These are phyloP conservation scores for Lucinisca nassula DNA, from an alignment of 2,888 invertebrate genomes.

Conservation along the genomic window DNA sequence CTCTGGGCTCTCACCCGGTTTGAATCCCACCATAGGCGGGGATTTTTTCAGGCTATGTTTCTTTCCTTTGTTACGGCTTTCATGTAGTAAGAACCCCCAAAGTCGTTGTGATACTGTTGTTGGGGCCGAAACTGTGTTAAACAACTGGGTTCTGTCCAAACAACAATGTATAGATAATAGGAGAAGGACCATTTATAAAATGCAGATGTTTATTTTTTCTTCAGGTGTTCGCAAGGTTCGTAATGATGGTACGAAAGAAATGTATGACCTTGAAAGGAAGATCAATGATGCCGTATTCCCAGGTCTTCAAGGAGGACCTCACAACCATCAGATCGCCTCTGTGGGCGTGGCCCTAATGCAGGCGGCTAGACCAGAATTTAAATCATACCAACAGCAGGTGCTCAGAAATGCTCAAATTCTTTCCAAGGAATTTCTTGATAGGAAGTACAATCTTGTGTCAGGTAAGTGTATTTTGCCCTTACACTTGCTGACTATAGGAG, in stretches of 20 bases:
- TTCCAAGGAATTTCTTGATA: slow-evolving; percentile 87
- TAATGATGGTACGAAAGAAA: slow-evolving; percentile 94
- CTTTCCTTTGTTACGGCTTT: too few relatives aligned
- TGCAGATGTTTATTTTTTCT: slow-evolving; percentile 26
- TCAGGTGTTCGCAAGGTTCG: slow-evolving; percentile 92
- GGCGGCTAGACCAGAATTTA: slow-evolving; percentile 94
- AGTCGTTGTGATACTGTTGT: too few relatives aligned
- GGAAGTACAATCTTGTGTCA: slow-evolving; percentile 86
- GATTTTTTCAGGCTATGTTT: too few relatives aligned
- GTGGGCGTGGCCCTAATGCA: slow-evolving; percentile 98
- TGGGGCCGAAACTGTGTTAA: too few relatives aligned
- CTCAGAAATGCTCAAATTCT: slow-evolving; percentile 94
- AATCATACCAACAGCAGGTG: slow-evolving; percentile 94
- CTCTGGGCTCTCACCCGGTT: too few relatives aligned
- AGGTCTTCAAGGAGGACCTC: slow-evolving; percentile 98
- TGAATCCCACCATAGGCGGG: too few relatives aligned
- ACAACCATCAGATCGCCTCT: slow-evolving; percentile 97
- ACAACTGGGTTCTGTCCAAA: too few relatives aligned
- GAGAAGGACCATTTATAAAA: too few relatives aligned
- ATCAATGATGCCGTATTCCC: slow-evolving; percentile 98
- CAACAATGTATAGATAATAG: too few relatives aligned
- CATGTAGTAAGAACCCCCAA: too few relatives aligned
- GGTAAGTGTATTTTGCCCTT: too few relatives aligned
- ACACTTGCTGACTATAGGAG: too few relatives aligned
- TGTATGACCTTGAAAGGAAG: slow-evolving; percentile 96